Conservation (phyloP, 35 echinoderm and acorn worm genomes). For the Patiria miniata region DNA sequence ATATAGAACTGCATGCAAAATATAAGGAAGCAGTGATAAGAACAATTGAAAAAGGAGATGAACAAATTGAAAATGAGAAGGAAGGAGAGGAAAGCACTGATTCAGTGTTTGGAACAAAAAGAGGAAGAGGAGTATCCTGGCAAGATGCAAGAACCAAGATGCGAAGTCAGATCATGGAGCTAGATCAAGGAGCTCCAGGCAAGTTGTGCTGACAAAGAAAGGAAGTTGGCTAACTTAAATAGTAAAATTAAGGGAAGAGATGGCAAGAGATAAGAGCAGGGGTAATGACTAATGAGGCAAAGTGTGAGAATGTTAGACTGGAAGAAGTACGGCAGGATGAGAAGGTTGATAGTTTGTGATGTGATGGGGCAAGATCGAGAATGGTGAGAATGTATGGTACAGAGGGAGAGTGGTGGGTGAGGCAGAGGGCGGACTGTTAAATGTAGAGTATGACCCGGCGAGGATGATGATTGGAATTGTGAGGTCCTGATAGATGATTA, state of each 20-base stretch:
- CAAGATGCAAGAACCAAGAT: background rate
- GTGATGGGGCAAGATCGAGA: background rate
- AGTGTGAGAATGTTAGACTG: background rate
- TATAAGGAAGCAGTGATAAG: background rate
- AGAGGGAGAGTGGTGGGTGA: background rate
- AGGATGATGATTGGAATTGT: background rate
- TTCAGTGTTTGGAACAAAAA: background rate
- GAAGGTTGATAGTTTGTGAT: background rate
- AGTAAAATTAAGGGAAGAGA: too few relatives aligned
- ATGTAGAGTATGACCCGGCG: slow-evolving; percentile 10
- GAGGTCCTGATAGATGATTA: slow-evolving; percentile 19
- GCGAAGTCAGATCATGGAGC: too few relatives aligned
- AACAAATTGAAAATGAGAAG: background rate
- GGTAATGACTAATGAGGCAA: background rate
- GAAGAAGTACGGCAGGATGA: too few relatives aligned
- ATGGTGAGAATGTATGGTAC: slow-evolving; percentile 27
- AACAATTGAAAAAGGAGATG: background rate
- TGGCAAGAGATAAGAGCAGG: background rate
- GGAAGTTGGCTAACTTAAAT: too few relatives aligned
- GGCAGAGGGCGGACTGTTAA: background rate
- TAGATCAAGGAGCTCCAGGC: background rate
- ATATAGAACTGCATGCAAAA: background rate
- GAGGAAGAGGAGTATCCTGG: background rate
- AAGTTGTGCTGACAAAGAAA: too few relatives aligned
- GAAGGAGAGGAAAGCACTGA: background rate